phyloP scores from a whole-genome alignment of 2,888 invertebrate species.

The Drosophila ezoana region DNA sequence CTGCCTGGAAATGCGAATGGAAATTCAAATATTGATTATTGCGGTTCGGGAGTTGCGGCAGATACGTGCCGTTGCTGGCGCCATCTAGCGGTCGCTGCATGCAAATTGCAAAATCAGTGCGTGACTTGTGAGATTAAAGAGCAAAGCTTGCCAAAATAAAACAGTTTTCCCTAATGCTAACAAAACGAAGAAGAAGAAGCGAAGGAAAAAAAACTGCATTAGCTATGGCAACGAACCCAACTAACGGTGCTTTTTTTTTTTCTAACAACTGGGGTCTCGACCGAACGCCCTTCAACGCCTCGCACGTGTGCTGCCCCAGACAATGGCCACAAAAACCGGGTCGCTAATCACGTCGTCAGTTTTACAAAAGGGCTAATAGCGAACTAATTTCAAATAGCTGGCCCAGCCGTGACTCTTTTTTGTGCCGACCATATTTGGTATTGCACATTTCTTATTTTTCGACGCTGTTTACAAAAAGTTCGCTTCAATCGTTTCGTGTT shows the following conservation, averaged over 20 bases:
- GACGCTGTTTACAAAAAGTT: constrained; percentile 10
- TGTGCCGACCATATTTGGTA: constrained; percentile 24
- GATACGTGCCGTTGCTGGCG: constrained; percentile 48
- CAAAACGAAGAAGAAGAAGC: constrained; percentile 15
- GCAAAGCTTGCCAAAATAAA: constrained; percentile 10
- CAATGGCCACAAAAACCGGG: constrained; percentile 44
- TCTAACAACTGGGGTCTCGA: constrained; percentile 4
- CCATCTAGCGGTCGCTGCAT: constrained; percentile 68
- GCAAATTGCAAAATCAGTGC: constrained; percentile 75
- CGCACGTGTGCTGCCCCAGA: constrained; percentile 59
- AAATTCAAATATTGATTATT: constrained; percentile 54
- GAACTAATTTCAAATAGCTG: constrained; percentile 50
- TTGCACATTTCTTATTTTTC: constrained; percentile 10
- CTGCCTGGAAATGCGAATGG: constrained; percentile 3
- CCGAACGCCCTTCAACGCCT: constrained; percentile 39
- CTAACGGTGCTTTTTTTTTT: constrained; percentile 27
- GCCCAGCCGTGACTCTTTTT: constrained; percentile 38
- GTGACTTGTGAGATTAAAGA: constrained; percentile 66
- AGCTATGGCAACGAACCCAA: constrained; percentile 59
- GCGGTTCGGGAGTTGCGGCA: constrained; percentile 10
- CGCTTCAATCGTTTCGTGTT: constrained; percentile 11
- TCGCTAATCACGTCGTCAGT: constrained; percentile 40
- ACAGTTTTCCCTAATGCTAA: constrained; percentile 31
- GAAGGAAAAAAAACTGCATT: constrained; percentile 32
- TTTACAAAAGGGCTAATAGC: constrained; percentile 56